Evolutionary conservation across 37 sponge, comb jelly and placozoan species (phyloP), one percentile per base, ranked within the genome.

Genomic region (Spongilla lacustris): DNA sequence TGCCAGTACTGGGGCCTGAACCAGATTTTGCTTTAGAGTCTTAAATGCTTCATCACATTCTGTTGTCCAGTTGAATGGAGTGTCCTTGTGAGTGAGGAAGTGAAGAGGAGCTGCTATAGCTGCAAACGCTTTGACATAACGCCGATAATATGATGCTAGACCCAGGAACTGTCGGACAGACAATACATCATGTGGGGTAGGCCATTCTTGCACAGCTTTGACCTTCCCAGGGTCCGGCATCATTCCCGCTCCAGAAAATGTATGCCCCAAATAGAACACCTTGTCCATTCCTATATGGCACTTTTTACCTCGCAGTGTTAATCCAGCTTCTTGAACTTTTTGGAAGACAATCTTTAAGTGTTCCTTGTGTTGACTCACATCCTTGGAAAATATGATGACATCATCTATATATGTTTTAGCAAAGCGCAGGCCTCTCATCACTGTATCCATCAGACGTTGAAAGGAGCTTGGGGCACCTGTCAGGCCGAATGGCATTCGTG

Each of bases 301-400:
- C 71, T 83, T 88, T 25, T 32, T 69, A 0, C 89, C 91, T 35
- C 67, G 70, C 17, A 94, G 69, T 24, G 87, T 91, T 37, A 91
- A 77, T 17, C 86, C 86, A 13, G 95, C 88, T n/a, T 81, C 68
- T 14, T 32, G 11, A 9, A 94, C 36, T n/a, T 89, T 75, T 13
- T 83, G 73, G 66, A 94, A 91, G 2, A 94, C 86, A n/a, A 77
- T 35, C 68, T 71, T 83, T 4, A 94, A 73, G 69, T 94, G 88
- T 0, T 49, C 21, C 17, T 33, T 21, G 73, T 85, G 89, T 0
- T 29, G 26, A 58, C 75, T 69, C 19, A 23, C 68, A 71, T 32
- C 66, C 0, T 74, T 8, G 17, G 88, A 84, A 27, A 77, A 75
- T 1, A 88, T 74, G 22, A 88, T 66, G n/a, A 88, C 73, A 67